A percentile compares a stretch with the other conserved stretches of the same genome.
Conservation (phyloP, 2,113 vertebrate species). For the Seriola quinqueradiata region DNA sequence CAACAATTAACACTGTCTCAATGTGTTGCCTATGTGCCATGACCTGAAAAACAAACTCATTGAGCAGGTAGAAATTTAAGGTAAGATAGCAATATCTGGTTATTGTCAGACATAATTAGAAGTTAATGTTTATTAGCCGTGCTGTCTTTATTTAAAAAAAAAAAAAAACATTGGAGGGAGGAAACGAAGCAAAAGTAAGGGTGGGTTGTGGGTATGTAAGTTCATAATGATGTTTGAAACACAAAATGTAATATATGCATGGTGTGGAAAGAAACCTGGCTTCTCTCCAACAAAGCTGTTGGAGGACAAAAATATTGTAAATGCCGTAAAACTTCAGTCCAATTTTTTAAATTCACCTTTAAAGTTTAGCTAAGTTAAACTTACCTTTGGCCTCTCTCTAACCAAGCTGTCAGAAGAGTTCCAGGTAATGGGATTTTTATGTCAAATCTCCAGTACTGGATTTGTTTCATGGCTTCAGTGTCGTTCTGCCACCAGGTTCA, state of each 20-base stretch:
- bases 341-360: slow-evolving; percentile 23
- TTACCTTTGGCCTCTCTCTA: slow-evolving; percentile 86
- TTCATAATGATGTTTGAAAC: slow-evolving; percentile 30
- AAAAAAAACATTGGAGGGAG: slow-evolving; percentile 5
- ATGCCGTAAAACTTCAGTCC: slow-evolving; percentile 42
- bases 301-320: slow-evolving; percentile 50
- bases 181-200: neutral
- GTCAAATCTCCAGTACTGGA: slow-evolving; percentile 85
- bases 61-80: slow-evolving; percentile 24
- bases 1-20: slow-evolving; percentile 34
- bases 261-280: slow-evolving; percentile 54
- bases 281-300: slow-evolving; percentile 56
- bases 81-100: slow-evolving; percentile 19
- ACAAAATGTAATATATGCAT: slow-evolving; percentile 51
- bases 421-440: slow-evolving; percentile 85
- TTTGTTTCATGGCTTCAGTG: slow-evolving; percentile 89
- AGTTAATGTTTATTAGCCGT: slow-evolving; percentile 17
- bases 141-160: slow-evolving; percentile 14
- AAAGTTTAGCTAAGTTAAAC: slow-evolving; percentile 63
- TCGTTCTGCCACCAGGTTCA: slow-evolving; percentile 74
- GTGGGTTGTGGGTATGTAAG: slow-evolving; percentile 40
- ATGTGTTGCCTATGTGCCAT: slow-evolving; percentile 42
- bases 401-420: slow-evolving; percentile 88
- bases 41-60: slow-evolving; percentile 34
- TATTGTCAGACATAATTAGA: neutral